Evolutionary conservation across 2,113 vertebrate genomes (phyloP).

Genomic region (Epinephelus lanceolatus): DNA sequence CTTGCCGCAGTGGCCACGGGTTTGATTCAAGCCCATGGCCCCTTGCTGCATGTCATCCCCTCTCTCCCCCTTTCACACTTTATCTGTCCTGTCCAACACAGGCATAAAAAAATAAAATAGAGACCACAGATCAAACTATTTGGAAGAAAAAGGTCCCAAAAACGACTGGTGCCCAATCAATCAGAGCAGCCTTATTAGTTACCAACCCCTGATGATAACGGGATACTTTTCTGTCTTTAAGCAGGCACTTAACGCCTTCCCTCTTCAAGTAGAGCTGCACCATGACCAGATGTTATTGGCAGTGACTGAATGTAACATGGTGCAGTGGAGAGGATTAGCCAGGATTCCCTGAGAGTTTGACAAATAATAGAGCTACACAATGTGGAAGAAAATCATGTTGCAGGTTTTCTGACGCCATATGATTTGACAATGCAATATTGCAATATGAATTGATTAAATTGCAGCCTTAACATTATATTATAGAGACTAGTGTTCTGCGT

Average conservation of each 20-base stretch:
- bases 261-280: slow-evolving; percentile 2
- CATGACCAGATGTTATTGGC: slow-evolving; percentile 33
- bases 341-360: slow-evolving; percentile 47
- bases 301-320: slow-evolving; percentile 29
- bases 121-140: too few species aligned
- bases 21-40: too few species aligned
- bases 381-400: slow-evolving; percentile 8
- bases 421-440: neutral
- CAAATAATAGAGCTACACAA: slow-evolving; percentile 12
- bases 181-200: too few species aligned
- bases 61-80: too few species aligned
- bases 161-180: too few species aligned
- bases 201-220: neutral
- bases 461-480: slow-evolving; percentile 24
- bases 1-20: too few species aligned
- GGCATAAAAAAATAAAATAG: too few species aligned
- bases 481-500: neutral
- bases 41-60: too few species aligned
- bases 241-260: neutral
- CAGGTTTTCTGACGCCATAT: slow-evolving; percentile 23
- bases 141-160: too few species aligned
- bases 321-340: slow-evolving; percentile 34
- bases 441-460: slow-evolving; percentile 14
- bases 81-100: too few species aligned
- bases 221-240: slow-evolving; percentile 7